Conservation (phyloP, 2,888 invertebrate species). For the Caenorhabditis plicata region DNA sequence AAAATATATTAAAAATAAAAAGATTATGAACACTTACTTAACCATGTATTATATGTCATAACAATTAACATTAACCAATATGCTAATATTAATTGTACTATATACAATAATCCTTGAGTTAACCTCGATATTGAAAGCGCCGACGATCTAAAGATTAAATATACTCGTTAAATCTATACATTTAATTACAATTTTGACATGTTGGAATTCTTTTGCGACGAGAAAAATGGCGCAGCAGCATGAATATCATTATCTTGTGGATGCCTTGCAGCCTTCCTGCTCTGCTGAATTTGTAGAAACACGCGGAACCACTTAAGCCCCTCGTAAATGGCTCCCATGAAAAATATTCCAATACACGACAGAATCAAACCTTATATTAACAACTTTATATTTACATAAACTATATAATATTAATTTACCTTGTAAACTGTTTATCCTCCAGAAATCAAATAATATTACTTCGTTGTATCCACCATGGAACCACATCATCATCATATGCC, state of each 20-base stretch:
- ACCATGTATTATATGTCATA: conserved; percentile 62
- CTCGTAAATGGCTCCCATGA: conserved; percentile 90
- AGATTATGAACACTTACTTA: conserved; percentile 33
- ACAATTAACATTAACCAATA: conserved; percentile 62
- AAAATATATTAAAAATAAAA: not conserved
- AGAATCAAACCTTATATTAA: conserved; percentile 73
- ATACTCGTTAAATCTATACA: not conserved
- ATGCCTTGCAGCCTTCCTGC: not conserved
- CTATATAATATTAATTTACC: conserved; percentile 8
- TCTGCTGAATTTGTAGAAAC: not conserved
- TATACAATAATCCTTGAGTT: conserved; percentile 22
- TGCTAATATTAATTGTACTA: conserved; percentile 54
- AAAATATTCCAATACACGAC: conserved; percentile 86
- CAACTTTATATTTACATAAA: not conserved
- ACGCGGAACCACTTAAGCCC: conserved; percentile 78
- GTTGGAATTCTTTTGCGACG: not conserved
- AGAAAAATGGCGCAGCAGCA: too few relatives aligned
- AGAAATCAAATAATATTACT: conserved; percentile 62
- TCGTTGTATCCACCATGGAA: conserved; percentile 61
- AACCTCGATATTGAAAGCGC: conserved; percentile 12
- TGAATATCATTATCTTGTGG: not conserved
- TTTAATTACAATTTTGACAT: not conserved
- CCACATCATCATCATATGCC: conserved; percentile 60
- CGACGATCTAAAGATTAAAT: conserved; percentile 1
- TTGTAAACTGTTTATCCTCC: conserved; percentile 44